Conservation (phyloP, 2,113 vertebrate species). For the Nothoprocta perdicaria region DNA sequence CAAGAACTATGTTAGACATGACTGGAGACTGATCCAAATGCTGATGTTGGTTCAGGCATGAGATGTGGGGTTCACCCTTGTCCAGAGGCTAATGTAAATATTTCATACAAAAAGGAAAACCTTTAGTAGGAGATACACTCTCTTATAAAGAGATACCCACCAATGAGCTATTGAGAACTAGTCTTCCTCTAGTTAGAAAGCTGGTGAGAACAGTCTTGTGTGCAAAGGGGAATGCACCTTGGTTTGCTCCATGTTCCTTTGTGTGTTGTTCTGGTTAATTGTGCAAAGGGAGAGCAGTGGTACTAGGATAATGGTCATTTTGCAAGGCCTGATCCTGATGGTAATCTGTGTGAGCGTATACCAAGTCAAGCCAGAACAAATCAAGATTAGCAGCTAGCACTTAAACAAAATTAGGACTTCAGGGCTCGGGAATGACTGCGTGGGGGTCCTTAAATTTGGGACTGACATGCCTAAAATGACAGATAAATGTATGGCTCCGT, state of each 20-base stretch:
- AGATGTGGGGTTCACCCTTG: background rate
- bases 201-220: background rate
- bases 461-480: background rate
- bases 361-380: slow-evolving; percentile 14
- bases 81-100: background rate
- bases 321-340: background rate
- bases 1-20: background rate
- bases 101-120: background rate
- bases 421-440: fast-evolving
- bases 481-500: background rate
- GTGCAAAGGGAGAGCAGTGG: background rate
- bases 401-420: background rate
- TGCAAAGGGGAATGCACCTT: background rate
- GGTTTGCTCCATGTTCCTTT: background rate
- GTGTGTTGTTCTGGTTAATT: background rate
- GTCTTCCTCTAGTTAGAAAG: background rate
- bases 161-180: background rate
- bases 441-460: background rate
- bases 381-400: background rate
- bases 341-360: background rate
- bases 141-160: background rate
- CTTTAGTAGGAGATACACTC: background rate
- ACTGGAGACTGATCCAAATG: background rate
- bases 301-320: background rate
- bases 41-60: background rate